phyloP scores from a whole-genome alignment of 2,113 vertebrate genomes.

The Indri indri region DNA sequence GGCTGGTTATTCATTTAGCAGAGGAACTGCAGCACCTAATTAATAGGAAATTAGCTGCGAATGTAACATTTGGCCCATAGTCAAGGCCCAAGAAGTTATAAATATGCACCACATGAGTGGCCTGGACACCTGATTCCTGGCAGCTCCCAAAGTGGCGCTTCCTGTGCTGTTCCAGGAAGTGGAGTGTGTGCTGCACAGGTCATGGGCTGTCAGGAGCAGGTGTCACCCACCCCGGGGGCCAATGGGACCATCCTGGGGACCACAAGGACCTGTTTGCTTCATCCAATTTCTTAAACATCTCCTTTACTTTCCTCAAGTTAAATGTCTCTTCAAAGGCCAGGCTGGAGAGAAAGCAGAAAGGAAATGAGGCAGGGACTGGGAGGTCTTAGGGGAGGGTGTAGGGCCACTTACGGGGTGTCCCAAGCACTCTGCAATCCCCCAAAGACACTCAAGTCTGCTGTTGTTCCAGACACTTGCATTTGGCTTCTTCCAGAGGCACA shows the following conservation, averaged over 20 bases:
- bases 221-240: accelerated
- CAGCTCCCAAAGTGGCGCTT: neutral
- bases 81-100: slow-evolving; percentile 66
- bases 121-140: slow-evolving; percentile 46
- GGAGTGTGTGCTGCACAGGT: neutral
- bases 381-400: neutral
- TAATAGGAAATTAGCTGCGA: slow-evolving; percentile 76
- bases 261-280: neutral
- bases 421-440: neutral
- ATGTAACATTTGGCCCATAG: slow-evolving; percentile 62
- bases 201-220: neutral
- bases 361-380: neutral
- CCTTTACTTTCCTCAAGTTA: neutral
- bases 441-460: neutral
- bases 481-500: neutral
- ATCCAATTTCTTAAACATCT: neutral
- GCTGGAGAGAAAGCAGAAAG: neutral
- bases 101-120: slow-evolving; percentile 47
- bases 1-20: slow-evolving; percentile 59
- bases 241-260: neutral
- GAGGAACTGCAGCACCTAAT: slow-evolving; percentile 65
- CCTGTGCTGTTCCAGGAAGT: slow-evolving; percentile 10
- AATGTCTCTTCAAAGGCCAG: neutral
- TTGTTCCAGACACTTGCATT: neutral
- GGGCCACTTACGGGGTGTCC: neutral